A percentile compares a stretch with the other conserved stretches of the same genome.
phyloP scores from a whole-genome alignment of 2,888 invertebrate genomes.

The Andrena trimmerana region DNA sequence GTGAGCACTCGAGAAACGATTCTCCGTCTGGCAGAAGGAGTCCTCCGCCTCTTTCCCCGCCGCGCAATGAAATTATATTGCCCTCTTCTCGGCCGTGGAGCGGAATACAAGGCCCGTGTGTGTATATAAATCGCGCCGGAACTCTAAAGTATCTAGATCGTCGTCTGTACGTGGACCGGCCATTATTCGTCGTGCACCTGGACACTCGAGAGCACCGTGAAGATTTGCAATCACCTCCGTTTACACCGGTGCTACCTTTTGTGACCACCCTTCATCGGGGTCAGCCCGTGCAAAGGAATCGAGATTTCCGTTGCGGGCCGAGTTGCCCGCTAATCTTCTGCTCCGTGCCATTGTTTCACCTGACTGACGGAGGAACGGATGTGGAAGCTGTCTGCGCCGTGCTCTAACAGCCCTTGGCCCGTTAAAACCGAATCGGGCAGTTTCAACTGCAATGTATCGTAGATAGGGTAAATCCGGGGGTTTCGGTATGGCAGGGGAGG shows the following conservation, averaged over 20 bases:
- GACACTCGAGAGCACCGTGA: constrained; percentile 78
- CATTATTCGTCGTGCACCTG: constrained; percentile 79
- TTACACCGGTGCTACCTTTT: constrained; percentile 71
- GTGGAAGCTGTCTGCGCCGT: constrained; percentile 38
- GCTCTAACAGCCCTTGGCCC: constrained; percentile 1
- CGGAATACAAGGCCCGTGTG: constrained; percentile 51
- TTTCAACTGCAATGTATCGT: not conserved
- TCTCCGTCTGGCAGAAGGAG: constrained; percentile 35
- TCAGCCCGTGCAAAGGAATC: constrained; percentile 66
- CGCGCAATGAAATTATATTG: constrained; percentile 27
- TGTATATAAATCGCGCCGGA: constrained; percentile 59
- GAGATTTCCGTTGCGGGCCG: constrained; percentile 77
- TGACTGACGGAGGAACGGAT: constrained; percentile 55
- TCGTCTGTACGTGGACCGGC: constrained; percentile 60
- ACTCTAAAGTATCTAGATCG: constrained; percentile 76
- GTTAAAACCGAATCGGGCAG: not conserved
- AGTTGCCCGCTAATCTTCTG: constrained; percentile 57
- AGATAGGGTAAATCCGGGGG: not conserved
- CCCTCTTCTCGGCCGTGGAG: constrained; percentile 17
- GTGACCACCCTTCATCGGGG: constrained; percentile 61
- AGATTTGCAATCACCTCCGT: constrained; percentile 80
- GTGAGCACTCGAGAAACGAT: constrained; percentile 60
- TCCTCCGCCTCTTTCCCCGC: constrained; percentile 23
- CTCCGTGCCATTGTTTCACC: constrained; percentile 59
- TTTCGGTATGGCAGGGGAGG: too few species aligned